Base-by-base conservation (phyloP, 2,113 vertebrate species). In the Oreocharis arfaki region DNA sequence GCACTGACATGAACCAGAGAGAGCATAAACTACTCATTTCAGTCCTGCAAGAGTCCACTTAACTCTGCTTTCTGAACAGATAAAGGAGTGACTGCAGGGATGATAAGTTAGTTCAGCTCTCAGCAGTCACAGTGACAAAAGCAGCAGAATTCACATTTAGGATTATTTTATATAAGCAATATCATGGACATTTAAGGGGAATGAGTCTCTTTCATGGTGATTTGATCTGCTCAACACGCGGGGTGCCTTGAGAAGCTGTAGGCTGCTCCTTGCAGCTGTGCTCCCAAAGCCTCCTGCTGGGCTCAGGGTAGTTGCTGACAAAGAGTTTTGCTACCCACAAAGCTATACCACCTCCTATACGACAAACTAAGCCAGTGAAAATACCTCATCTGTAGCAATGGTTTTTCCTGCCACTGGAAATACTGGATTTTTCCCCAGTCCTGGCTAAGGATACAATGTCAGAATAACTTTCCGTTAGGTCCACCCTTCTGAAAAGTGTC, bases 21-120 rank as follows among this genome's bases (percentile, higher is more conserved):
- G 65, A 67, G 46, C 7, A 30, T 17, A 71, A 93, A 42, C 50
- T 69, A 39, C n/a, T 84, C 22, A 42, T 83, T 91, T 83, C 67
- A 90, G 49, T 65, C 57, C 70, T 86, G 23, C 59, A 85, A 63
- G 55, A 60, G 27, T 71, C 74, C 42, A 75, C 23, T 78, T 91
- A 71, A 47, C 16, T 90, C 35, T 33, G 13, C 20, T 41, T 86
- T 75, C 65, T 87, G 69, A 87, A 78, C 5, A 86, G 55, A 85
- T 28, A 63, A 79, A 76, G 60, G 70, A 83, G 37, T 49, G 70
- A 90, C 74, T 82, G 75, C 67, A 80, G 46, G 24, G 71, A 75
- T 61, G 49, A 84, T 63, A 87, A 78, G 56, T 86, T 86, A 49
- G 27, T 67, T 92, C 88, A 88, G 33, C 57, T 95, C 83, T 67